These are phyloP conservation scores for Eumeta japonica DNA, from an alignment of 1,140 invertebrate genomes.

Conservation along the genomic window DNA sequence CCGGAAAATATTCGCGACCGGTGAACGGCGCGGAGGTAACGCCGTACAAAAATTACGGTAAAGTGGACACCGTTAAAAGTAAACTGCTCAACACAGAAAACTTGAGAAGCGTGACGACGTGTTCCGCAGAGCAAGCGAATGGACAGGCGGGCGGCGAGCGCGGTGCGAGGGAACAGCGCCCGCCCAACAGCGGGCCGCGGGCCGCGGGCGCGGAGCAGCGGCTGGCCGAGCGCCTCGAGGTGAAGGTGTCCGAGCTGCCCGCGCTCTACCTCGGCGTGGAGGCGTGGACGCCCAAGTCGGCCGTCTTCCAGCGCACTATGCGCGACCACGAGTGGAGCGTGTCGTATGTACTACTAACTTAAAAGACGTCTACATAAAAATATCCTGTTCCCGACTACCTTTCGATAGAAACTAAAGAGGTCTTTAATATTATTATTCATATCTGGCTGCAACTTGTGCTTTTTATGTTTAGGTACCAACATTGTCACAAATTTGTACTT, in stretches of 20 bases:
- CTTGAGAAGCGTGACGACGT: constrained; percentile 46
- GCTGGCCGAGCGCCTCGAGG: constrained; percentile 41
- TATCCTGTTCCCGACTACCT: no score
- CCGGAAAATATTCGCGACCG: constrained; percentile 50
- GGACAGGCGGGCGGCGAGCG: constrained; percentile 28
- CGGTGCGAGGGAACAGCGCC: constrained; percentile 32
- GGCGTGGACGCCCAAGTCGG: constrained; percentile 65
- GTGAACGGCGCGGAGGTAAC: constrained; percentile 49
- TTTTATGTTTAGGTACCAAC: no score
- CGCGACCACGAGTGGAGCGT: constrained; percentile 57
- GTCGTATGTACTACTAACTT: constrained; percentile 54
- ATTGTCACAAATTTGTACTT: no score
- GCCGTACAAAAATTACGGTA: constrained; percentile 50
- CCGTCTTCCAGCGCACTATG: constrained; percentile 55
- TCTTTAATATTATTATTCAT: no score
- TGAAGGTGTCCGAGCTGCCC: constrained; percentile 60
- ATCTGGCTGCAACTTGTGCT: no score
- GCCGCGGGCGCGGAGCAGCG: constrained; percentile 43
- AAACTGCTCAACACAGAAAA: constrained; percentile 49
- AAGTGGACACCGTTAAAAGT: constrained; percentile 47
- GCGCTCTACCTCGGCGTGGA: constrained; percentile 63
- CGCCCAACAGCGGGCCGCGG: constrained; percentile 42
- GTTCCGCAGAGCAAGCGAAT: constrained; percentile 44
- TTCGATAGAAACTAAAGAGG: no score
- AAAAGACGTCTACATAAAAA: no score